phyloP scores from a whole-genome alignment of 1,140 invertebrate species.

The Acromyrmex echinatior region DNA sequence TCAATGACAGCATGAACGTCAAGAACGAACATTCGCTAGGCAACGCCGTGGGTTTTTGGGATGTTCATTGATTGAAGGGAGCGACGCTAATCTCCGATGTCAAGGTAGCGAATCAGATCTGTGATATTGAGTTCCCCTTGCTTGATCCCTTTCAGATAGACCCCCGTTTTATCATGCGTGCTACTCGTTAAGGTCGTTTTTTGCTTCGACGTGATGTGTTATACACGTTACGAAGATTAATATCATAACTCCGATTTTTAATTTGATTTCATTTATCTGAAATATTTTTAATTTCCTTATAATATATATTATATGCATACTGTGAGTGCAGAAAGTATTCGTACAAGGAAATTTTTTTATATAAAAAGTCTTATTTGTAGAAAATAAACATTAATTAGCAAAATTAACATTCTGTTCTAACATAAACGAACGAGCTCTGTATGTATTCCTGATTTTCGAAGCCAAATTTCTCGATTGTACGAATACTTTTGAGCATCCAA shows the following conservation, averaged over 20 bases:
- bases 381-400: no score
- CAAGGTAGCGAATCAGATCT: constrained; percentile 72
- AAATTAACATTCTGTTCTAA: no score
- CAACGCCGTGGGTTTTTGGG: constrained; percentile 57
- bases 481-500: no score
- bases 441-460: no score
- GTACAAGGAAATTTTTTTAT: no score
- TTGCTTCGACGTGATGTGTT: constrained; percentile 23
- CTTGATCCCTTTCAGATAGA: constrained; percentile 65
- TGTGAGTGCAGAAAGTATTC: no score
- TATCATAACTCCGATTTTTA: background rate
- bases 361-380: no score
- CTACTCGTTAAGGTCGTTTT: constrained; percentile 52
- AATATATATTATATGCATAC: no score
- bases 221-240: constrained; percentile 18
- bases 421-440: no score
- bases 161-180: constrained; percentile 58
- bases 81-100: constrained; percentile 69
- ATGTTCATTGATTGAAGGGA: constrained; percentile 33
- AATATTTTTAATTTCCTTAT: background rate
- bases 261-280: background rate
- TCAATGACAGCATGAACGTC: constrained; percentile 61
- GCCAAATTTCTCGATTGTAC: no score
- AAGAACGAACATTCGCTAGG: constrained; percentile 46
- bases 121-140: constrained; percentile 67